Base-by-base conservation (phyloP, 2,797 vertebrate species). In the Coccyzus lansbergi region DNA sequence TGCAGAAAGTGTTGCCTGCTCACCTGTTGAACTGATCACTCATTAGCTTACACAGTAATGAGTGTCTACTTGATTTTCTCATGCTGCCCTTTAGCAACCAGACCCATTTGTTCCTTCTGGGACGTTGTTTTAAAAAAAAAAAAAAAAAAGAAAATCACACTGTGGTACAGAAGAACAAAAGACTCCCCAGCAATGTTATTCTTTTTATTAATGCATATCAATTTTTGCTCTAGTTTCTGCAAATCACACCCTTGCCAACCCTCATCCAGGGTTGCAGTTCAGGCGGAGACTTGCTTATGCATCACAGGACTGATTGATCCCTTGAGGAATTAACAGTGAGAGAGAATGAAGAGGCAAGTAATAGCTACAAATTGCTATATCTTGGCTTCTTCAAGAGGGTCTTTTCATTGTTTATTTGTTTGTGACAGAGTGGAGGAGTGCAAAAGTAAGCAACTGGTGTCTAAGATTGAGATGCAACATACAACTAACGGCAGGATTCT, bases 401-500 rank as follows among this genome's bases (percentile, higher is more conserved):
- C 83, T 82, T 91, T 60, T 88, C 64, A 80, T 74, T 86, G 67
- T 90, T 86, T 90, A 52, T 91, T 92, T 79, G 69, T 40, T 91
- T 91, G 80, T 90, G 78, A 21, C 65, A 62, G 72, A 56, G 60
- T 51, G 74, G 67, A 92, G 77, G 69, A 86, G 55, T 75, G 75
- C 53, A 87, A 90, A 88, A 82, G 76, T 48, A 77, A 94, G 90
- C 80, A 88, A 93, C 86, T 34, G 70, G 83, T 92, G 80, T 67
- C 65, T 90, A 22, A 79, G 64, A 79, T n/a, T 87, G 70, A 74
- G 88, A 42, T 62, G 83, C 90, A 83, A 67, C 72, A 49, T 69
- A 42, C 33, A 77, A 46, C 63, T 49, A 75, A 63, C 49, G 77
- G 68, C 59, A 96, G 83, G 33, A 76, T 82, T 60, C 71, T 83